Base-by-base conservation (phyloP, 2,797 vertebrate genomes). In the Manis crassicaudata region DNA sequence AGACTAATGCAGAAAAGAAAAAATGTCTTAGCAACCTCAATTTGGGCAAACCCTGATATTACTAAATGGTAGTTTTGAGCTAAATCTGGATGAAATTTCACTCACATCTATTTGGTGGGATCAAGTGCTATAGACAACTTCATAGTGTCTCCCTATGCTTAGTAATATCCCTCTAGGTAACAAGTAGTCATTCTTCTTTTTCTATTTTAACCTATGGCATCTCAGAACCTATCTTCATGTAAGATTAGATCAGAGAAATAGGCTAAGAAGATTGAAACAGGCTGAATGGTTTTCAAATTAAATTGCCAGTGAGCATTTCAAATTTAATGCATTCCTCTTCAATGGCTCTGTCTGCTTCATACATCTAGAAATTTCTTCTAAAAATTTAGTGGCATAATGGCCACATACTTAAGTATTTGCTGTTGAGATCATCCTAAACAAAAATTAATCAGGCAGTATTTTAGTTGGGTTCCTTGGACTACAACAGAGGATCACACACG, bases 291-390 rank as follows among this genome's bases (percentile, higher is more conserved):
- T 89, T 89, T 81, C 82, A 88, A 76, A 76, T 40, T 72, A 75
- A 27, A 83, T 56, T 65, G 7, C 21, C 75, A 75, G 3, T 60
- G 70, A 95, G 46, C 5, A 58, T 62, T 83, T 56, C 40, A 72
- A 62, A 82, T 40, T 63, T 72, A 90, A 93, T 75, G 40, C 50
- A 84, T 40, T 86, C 16, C 3, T 76, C 67, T 90, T 75, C 88
- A 90, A 88, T 25, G 46, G 29, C 37, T 60, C 56, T 73, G 1
- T 54, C 72, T 81, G 35, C 46, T 84, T 88, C 37, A 68, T 75
- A 37, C 58, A 46, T 62, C 43, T 88, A 90, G 46, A 90, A 52
- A 94, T 40, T 35, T 82, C 92, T 91, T 84, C 83, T 75, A 86
- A 27, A 92, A 94, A 83, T 91, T 29, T 35, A 87, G 63, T 88